These are phyloP conservation scores for Myotis planiceps DNA, from an alignment of 2,797 vertebrate species.

Conservation along the genomic window DNA sequence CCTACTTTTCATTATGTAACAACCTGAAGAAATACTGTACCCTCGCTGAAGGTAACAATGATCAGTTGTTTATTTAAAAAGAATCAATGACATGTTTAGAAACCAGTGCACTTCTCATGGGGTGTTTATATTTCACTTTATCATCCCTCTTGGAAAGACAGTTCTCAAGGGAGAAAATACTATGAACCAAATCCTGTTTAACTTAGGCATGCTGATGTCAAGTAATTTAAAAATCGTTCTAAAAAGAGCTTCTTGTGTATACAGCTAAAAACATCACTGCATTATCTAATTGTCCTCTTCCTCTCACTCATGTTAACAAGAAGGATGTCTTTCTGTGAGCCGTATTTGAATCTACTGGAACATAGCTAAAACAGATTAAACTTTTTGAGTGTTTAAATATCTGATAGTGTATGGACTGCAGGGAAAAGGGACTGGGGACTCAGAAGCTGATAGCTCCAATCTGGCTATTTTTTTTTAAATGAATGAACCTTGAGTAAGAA, in stretches of 20 bases:
- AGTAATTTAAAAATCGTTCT: constrained; percentile 87
- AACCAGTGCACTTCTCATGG: constrained; percentile 88
- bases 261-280: constrained; percentile 86
- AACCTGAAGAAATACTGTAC: constrained; percentile 81
- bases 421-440: neutral
- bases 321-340: constrained; percentile 68
- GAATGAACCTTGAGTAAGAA: constrained; percentile 20
- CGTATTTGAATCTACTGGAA: constrained; percentile 70
- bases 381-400: constrained; percentile 49
- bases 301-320: constrained; percentile 60
- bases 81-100: constrained; percentile 88
- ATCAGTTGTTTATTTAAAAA: constrained; percentile 88
- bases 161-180: constrained; percentile 85
- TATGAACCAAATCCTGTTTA: constrained; percentile 87
- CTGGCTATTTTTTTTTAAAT: neutral
- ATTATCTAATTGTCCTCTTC: constrained; percentile 83
- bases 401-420: neutral
- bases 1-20: constrained; percentile 81
- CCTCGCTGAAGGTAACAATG: constrained; percentile 87
- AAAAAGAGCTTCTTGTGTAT: constrained; percentile 83
- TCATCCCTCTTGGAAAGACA: constrained; percentile 87
- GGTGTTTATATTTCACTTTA: constrained; percentile 89
- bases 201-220: constrained; percentile 85
- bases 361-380: constrained; percentile 57
- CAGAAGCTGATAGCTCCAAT: constrained; percentile 35